Evolutionary conservation across 2,888 invertebrate species (phyloP).

Genomic region (Tanaodytes sp.): DNA sequence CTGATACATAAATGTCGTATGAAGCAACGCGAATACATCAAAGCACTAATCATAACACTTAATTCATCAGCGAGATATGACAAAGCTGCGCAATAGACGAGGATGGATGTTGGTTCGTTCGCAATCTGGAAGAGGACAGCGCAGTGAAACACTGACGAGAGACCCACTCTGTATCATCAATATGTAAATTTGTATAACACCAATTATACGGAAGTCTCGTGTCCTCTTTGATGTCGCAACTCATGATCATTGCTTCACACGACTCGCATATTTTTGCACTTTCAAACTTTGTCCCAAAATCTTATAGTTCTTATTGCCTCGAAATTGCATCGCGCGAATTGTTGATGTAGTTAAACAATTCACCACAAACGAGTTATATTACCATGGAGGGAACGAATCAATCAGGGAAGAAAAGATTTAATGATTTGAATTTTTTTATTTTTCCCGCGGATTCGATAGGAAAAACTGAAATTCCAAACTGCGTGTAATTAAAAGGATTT

Average conservation of each 20-base stretch:
- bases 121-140: too few species aligned
- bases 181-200: constrained; percentile 72
- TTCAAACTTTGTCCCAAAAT: constrained; percentile 10
- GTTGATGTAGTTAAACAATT: too few species aligned
- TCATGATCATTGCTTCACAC: constrained; percentile 53
- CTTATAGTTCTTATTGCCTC: constrained; percentile 10
- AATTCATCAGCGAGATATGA: constrained; percentile 41
- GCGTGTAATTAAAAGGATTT: constrained; percentile 44
- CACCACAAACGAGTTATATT: too few species aligned
- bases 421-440: too few species aligned
- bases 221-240: constrained; percentile 70
- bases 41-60: constrained; percentile 41
- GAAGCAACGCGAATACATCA: too few species aligned
- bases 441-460: too few species aligned
- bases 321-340: background rate
- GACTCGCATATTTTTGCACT: constrained; percentile 16
- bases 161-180: constrained; percentile 70
- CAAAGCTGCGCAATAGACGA: constrained; percentile 31
- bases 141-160: constrained; percentile 62
- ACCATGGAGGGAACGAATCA: too few species aligned
- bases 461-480: too few species aligned
- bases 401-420: too few species aligned
- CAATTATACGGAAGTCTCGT: constrained; percentile 72
- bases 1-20: too few species aligned
- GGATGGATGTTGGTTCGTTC: too few species aligned